Evolutionary conservation across 92 coral and sea anemone genomes (phyloP), one percentile per base, ranked within the genome.

Genomic region (Epizoanthus scotinus): DNA sequence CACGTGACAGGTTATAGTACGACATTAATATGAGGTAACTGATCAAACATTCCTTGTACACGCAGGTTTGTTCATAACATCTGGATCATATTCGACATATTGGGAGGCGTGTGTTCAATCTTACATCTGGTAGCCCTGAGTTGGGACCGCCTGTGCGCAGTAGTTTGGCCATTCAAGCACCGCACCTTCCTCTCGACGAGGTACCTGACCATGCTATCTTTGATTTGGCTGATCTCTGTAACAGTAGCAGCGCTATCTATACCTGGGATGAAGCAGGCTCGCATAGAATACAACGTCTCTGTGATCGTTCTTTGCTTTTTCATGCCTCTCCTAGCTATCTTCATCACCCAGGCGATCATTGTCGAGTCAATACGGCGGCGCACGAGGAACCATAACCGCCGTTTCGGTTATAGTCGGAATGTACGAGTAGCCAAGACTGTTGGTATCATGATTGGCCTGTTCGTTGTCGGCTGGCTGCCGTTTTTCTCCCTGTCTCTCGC

Each of bases 71-170:
- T 90, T 38, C 91, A 87, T 29, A 74, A 90, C 69, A 77, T 88
- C 56, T 90, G 94, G 94, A 67, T 87, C 21, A 71, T 90, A 19
- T 87, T 90, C 36, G 94, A 90, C 18, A 90, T 90, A 27, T 69
- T 90, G 13, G 94, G 91, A 2, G 94, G 94, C 44, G 91, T 87
- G 40, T 88, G 94, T 12, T 90, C 94, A 52, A 90, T 90, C 71
- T 63, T 90, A 13, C 94, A 90, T 66, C 79, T 90, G 26, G 85
- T 90, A 24, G 94, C 94, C 29, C 68, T 90, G 24, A 90, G 91
- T 58, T 90, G 94, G 94, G 94, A 90, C 67, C 82, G 94, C 65
- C 86, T 90, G n/a, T 90, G 89, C 12, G 94, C 94, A 27, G 85
- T 90, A 25, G 89, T 88, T 1, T 88, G 94, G 91, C 94, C 94